phyloP scores from a whole-genome alignment of 1,140 invertebrate species.

The Listronotus oregonensis region DNA sequence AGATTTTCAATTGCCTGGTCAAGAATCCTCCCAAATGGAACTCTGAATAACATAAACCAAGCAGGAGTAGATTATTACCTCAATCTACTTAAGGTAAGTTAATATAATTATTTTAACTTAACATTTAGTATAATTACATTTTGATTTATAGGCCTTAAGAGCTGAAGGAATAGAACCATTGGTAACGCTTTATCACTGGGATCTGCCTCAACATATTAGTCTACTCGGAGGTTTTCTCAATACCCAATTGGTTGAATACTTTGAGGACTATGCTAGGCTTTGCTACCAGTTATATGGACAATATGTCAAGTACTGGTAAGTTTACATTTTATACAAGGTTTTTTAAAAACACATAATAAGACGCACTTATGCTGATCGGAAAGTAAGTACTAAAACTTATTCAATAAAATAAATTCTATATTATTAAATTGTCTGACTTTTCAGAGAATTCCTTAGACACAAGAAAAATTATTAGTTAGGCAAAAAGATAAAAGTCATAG shows the following conservation, averaged over 20 bases:
- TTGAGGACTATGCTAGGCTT: conserved; percentile 51
- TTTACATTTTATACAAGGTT: neutral
- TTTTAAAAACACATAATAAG: too few species aligned
- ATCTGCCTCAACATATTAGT: conserved; percentile 47
- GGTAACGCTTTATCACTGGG: conserved; percentile 57
- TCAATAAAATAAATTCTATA: too few species aligned
- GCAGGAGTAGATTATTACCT: conserved; percentile 63
- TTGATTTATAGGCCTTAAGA: conserved; percentile 9
- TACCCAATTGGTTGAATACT: conserved; percentile 31
- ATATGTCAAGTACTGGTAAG: conserved; percentile 36
- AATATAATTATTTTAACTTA: neutral
- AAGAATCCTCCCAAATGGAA: conserved; percentile 61
- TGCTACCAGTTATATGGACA: conserved; percentile 34
- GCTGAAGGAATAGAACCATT: conserved; percentile 65
- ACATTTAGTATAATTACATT: too few species aligned
- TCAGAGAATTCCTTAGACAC: too few species aligned
- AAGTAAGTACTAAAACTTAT: too few species aligned
- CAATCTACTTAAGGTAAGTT: conserved; percentile 58
- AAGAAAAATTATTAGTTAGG: too few species aligned
- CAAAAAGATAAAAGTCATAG: too few species aligned
- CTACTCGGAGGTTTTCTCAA: conserved; percentile 50
- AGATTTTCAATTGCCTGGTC: conserved; percentile 69
- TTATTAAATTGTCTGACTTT: too few species aligned
- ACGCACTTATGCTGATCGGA: too few species aligned
- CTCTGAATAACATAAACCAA: conserved; percentile 58